Percentiles rank a stretch among this genome's conserved stretches.
Conservation (phyloP, 1,140 invertebrate species). For the Drosophila novamexicana region DNA sequence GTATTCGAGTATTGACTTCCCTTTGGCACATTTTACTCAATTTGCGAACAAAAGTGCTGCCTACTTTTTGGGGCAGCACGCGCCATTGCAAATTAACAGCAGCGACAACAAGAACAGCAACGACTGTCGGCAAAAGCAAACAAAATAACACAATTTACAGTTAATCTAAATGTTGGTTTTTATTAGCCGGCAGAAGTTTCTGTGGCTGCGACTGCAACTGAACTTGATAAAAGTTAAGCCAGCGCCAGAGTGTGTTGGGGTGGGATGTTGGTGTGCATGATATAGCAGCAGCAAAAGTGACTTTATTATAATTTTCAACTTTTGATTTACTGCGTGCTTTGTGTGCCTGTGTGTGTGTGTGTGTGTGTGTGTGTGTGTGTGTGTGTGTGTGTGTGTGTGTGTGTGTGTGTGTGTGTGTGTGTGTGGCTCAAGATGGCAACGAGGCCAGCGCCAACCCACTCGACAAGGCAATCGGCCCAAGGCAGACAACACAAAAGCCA, state of each 20-base stretch:
- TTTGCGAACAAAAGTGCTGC: constrained; percentile 71
- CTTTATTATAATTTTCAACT: constrained; percentile 83
- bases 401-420: constrained; percentile 27
- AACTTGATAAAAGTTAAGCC: constrained; percentile 77
- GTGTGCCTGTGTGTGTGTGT: constrained; percentile 10
- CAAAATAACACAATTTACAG: constrained; percentile 82
- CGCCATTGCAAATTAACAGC: constrained; percentile 68
- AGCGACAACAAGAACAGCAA: constrained; percentile 36
- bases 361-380: constrained; percentile 27
- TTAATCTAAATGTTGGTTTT: constrained; percentile 83
- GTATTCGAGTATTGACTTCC: constrained; percentile 56
- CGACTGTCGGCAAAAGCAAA: constrained; percentile 65
- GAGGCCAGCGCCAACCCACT: constrained; percentile 34
- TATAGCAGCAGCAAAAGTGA: constrained; percentile 75
- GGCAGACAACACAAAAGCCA: constrained; percentile 63
- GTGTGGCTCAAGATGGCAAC: constrained; percentile 48
- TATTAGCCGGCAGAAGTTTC: constrained; percentile 76
- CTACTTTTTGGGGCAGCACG: constrained; percentile 66
- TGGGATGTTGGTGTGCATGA: constrained; percentile 48
- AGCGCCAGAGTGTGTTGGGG: constrained; percentile 28
- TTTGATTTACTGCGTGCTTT: constrained; percentile 75
- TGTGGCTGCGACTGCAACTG: constrained; percentile 72
- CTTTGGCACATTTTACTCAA: constrained; percentile 54
- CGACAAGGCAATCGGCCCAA: constrained; percentile 24
- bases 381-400: constrained; percentile 14